Evolutionary conservation across 2,888 invertebrate species (phyloP).

Genomic region (Apocheima hispidaria): DNA sequence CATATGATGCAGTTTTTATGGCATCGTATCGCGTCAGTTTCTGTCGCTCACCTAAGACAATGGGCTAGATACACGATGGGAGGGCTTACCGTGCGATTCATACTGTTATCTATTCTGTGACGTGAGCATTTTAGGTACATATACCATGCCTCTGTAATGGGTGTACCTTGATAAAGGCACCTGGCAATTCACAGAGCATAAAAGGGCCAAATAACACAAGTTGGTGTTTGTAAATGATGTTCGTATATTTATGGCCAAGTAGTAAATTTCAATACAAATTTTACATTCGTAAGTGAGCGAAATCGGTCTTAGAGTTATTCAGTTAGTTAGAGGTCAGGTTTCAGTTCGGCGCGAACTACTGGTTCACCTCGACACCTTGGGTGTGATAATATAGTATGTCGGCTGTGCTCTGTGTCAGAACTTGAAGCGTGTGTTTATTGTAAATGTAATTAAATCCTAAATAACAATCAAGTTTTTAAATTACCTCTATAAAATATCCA

Average conservation of each 20-base stretch:
- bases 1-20: not conserved
- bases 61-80: not conserved
- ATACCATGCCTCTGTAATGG: not conserved
- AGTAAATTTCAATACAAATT: too few relatives aligned
- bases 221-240: not conserved
- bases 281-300: too few relatives aligned
- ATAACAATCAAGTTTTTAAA: not conserved
- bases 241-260: too few relatives aligned
- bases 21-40: not conserved
- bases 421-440: too few relatives aligned
- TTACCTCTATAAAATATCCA: not conserved
- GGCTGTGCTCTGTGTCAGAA: not conserved
- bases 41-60: not conserved
- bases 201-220: not conserved
- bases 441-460: not conserved
- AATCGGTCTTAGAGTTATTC: too few relatives aligned
- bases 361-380: too few relatives aligned
- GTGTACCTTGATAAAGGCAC: conserved; percentile 16
- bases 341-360: too few relatives aligned
- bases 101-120: not conserved
- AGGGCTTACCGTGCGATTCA: conserved; percentile 7
- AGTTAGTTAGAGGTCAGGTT: too few relatives aligned
- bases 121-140: not conserved
- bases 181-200: conserved; percentile 25
- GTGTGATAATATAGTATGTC: not conserved